Percentiles rank a stretch among this genome's conserved stretches.
phyloP scores from a whole-genome alignment of 2,113 vertebrate genomes.

The Alectura lathami region DNA sequence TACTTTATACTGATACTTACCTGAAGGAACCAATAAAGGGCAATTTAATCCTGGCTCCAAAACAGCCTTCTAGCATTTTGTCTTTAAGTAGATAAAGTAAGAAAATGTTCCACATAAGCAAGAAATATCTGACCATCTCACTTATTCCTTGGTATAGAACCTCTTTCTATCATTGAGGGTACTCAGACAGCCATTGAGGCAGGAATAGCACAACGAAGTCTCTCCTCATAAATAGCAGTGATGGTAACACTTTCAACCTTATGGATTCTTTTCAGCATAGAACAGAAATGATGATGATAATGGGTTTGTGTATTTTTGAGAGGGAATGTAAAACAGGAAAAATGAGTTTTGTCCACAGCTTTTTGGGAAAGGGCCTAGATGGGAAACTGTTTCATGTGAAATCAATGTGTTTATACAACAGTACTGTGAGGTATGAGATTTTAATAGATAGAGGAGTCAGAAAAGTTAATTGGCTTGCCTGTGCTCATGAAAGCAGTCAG shows the following conservation, averaged over 20 bases:
- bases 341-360: not conserved
- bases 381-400: not conserved
- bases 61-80: not conserved
- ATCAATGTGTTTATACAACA: not conserved
- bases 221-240: constrained; percentile 2
- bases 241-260: constrained; percentile 6
- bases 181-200: constrained; percentile 55
- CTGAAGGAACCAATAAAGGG: constrained; percentile 38
- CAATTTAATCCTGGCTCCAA: constrained; percentile 4
- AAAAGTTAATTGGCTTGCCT: not conserved
- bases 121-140: not conserved
- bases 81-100: not conserved
- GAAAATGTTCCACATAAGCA: not conserved
- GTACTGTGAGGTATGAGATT: not conserved
- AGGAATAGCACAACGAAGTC: constrained; percentile 47
- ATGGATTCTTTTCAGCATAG: not conserved
- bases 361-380: not conserved
- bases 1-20: not conserved
- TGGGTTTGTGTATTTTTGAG: constrained; percentile 55
- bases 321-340: constrained; percentile 57
- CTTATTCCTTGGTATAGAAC: constrained; percentile 35
- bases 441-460: not conserved
- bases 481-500: constrained; percentile 9
- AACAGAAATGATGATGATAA: not conserved
- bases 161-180: constrained; percentile 41